Conservation (phyloP, 1,140 invertebrate species). For the Caerostris extrusa region DNA sequence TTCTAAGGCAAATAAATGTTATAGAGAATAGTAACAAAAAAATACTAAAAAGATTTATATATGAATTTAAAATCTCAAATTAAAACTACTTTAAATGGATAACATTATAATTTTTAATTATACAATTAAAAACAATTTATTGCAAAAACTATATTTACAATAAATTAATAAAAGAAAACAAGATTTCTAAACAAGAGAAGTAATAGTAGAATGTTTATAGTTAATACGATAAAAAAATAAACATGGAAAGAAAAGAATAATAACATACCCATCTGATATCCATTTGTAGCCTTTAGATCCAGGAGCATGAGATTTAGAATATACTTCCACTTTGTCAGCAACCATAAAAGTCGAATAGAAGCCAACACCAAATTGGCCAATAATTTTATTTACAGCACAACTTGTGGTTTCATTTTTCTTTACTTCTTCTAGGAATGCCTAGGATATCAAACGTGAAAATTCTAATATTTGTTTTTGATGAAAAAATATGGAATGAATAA, state of each 20-base stretch:
- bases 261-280: conserved; percentile 91
- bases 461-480: not conserved
- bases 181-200: too few species aligned
- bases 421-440: conserved; percentile 93
- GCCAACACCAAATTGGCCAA: conserved; percentile 99
- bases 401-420: conserved; percentile 86
- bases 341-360: conserved; percentile 99
- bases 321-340: conserved; percentile 96
- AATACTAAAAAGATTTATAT: too few species aligned
- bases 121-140: too few species aligned
- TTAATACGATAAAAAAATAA: too few species aligned
- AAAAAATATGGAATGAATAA: not conserved
- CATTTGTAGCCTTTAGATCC: conserved; percentile 89
- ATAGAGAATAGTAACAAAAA: too few species aligned
- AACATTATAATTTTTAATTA: too few species aligned
- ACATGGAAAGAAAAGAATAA: not conserved
- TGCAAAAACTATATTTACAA: too few species aligned
- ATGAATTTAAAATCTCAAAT: too few species aligned
- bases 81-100: too few species aligned
- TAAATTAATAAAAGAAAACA: too few species aligned
- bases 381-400: conserved; percentile 88
- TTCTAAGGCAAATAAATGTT: too few species aligned
- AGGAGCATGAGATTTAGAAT: conserved; percentile 84
- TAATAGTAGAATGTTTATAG: too few species aligned
- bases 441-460: not conserved